Conservation (phyloP, 2,797 vertebrate species). For the Neosilurus hyrtlii region DNA sequence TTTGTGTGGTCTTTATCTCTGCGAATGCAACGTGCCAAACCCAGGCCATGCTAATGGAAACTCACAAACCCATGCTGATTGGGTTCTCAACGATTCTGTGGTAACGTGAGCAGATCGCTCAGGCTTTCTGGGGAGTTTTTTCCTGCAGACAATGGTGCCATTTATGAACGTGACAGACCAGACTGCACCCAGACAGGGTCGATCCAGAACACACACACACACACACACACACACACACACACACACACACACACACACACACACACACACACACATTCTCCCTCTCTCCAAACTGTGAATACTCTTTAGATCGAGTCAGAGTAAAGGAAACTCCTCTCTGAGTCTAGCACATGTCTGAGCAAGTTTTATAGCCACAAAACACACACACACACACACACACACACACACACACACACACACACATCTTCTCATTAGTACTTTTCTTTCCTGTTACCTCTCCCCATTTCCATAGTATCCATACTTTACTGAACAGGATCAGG, state of each 20-base stretch:
- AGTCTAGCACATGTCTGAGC: conserved; percentile 43
- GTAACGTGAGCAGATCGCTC: conserved; percentile 45
- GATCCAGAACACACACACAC: conserved; percentile 37
- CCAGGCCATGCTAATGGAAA: conserved; percentile 17
- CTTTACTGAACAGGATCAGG: not conserved
- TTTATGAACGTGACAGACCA: conserved; percentile 49
- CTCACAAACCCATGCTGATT: conserved; percentile 14
- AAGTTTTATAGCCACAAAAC: conserved; percentile 30
- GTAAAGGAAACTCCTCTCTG: conserved; percentile 41
- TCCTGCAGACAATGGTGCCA: conserved; percentile 49
- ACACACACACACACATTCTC: not conserved
- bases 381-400: not conserved
- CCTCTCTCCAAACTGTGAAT: conserved; percentile 16
- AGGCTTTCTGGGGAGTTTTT: conserved; percentile 36
- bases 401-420: not conserved
- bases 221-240: not conserved
- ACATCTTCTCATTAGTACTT: not conserved
- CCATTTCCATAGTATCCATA: not conserved
- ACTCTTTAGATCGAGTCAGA: conserved; percentile 35
- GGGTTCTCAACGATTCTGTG: conserved; percentile 23
- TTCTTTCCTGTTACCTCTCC: not conserved
- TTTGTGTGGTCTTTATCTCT: conserved; percentile 35
- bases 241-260: conserved; percentile 1
- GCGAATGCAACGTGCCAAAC: not conserved
- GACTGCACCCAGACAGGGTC: conserved; percentile 44